phyloP scores from a whole-genome alignment of 2,113 vertebrate species.

The Chloebia gouldiae region DNA sequence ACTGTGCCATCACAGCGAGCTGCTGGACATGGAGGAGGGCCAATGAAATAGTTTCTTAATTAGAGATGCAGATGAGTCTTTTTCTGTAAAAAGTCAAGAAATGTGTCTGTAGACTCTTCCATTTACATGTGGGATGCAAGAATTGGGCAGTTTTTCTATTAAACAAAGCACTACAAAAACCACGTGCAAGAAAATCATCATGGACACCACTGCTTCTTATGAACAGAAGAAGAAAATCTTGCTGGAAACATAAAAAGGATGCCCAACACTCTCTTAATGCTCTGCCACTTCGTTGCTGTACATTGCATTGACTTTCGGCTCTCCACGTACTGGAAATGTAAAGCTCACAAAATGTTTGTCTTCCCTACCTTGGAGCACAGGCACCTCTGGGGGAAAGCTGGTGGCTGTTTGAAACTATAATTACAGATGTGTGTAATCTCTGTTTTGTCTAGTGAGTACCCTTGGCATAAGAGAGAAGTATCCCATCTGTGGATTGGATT shows the following conservation, averaged over 20 bases:
- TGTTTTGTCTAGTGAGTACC: neutral
- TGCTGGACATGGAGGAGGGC: neutral
- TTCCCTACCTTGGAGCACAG: neutral
- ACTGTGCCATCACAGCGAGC: neutral
- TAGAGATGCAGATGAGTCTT: neutral
- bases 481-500: neutral
- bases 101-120: neutral
- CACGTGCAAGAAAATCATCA: neutral
- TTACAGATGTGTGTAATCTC: neutral
- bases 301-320: neutral
- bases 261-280: neutral
- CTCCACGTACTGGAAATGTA: neutral
- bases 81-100: neutral
- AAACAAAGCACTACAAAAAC: neutral
- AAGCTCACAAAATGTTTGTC: neutral
- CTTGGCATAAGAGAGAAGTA: neutral
- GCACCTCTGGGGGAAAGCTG: neutral
- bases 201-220: neutral
- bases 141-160: neutral
- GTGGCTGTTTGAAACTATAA: neutral
- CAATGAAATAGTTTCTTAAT: neutral
- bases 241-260: neutral
- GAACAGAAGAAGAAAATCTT: neutral
- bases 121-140: neutral
- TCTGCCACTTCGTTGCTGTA: neutral